Conservation (phyloP, 2,113 vertebrate genomes). For the Chrysochloris asiatica region DNA sequence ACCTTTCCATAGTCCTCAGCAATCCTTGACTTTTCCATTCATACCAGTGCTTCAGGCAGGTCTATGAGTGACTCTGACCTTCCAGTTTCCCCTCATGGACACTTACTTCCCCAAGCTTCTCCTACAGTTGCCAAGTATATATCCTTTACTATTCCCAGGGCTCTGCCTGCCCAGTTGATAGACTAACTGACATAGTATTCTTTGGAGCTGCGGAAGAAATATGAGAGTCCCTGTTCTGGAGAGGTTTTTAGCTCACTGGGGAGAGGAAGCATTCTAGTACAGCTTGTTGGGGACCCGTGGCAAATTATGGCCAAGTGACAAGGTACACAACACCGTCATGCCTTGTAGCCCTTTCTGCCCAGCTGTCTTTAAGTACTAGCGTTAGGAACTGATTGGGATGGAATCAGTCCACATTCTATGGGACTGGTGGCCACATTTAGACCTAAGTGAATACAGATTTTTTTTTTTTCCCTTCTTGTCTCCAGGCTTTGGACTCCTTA, state of each 20-base stretch:
- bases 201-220: neutral
- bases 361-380: neutral
- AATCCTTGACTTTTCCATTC: neutral
- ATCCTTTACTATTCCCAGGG: accelerated
- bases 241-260: no score
- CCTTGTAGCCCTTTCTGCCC: neutral
- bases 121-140: neutral
- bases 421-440: neutral
- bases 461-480: neutral
- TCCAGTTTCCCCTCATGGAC: neutral
- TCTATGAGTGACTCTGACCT: neutral
- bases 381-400: neutral
- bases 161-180: neutral
- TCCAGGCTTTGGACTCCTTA: neutral
- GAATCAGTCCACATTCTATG: neutral
- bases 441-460: neutral
- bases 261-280: neutral
- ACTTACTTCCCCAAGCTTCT: neutral
- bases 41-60: neutral
- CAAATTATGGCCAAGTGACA: neutral
- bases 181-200: accelerated
- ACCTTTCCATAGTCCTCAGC: neutral
- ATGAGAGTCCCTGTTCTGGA: neutral
- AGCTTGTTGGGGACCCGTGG: neutral
- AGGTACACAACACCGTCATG: neutral